Base-by-base conservation (phyloP, 2,888 invertebrate genomes). In the Caenorhabditis plicata region DNA sequence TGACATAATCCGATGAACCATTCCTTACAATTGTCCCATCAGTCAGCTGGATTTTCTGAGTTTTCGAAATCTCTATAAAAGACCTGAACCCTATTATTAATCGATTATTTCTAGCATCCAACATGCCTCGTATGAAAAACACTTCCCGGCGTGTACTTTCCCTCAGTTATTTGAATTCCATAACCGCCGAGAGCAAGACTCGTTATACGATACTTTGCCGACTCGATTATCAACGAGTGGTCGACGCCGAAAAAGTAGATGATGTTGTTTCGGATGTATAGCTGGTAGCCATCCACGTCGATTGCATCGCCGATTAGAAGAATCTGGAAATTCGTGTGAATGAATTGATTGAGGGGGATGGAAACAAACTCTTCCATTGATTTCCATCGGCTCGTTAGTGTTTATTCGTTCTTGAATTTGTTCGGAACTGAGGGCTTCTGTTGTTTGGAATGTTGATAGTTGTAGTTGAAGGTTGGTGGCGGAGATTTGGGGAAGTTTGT, bases 21-120 rank as follows among this genome's bases (percentile, higher is more conserved):
- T 73, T 73, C 32, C 72, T 26, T 17, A 64, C 39, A 2, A 70
- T 44, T 13, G 60, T 25, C 26, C 70, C 70, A 20, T 56, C 61
- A 27, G 57, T 58, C 22, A 70, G 48, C 5, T 40, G 39, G 32
- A 63, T 55, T 43, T 57, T 57, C 23, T 64, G 54, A 15, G 51
- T 49, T n/a, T 56, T 56, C 13, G 62, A 56, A 31, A 62, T 53
- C 23, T 62, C 62, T 46, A 62, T 44, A 31, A 56, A 20, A 1
- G 62, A 47, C 33, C 53, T 62, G 20, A 36, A 49, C 38, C n/a
- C n/a, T n/a, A n/a, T n/a, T n/a, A n/a, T n/a, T n/a, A n/a, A n/a
- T 32, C 13, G 26, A n/a, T 27, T n/a, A 3, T 20, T 27, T n/a
- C 19, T 44, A 17, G 20, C 27, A 19, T 17, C n/a, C n/a, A 40